Evolutionary conservation across 2,888 invertebrate genomes (phyloP).

Genomic region (Odontocolon sp.): DNA sequence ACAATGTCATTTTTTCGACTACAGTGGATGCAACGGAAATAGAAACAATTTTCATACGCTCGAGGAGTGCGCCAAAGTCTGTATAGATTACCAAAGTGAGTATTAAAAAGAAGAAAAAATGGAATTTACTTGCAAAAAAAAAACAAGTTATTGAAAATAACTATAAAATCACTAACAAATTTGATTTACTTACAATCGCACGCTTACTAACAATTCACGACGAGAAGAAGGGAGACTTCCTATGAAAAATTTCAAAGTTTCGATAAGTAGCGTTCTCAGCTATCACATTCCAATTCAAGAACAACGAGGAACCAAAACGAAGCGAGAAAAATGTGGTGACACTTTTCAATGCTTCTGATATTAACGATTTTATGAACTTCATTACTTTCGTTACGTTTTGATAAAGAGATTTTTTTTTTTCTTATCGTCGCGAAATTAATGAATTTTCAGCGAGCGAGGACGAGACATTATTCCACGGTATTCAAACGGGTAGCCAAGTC

Average conservation of each 20-base stretch:
- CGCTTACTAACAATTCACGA: slow-evolving; percentile 63
- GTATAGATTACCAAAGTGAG: slow-evolving; percentile 83
- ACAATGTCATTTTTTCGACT: slow-evolving; percentile 91
- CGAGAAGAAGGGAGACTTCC: slow-evolving; percentile 45
- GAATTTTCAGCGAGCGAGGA: slow-evolving; percentile 55
- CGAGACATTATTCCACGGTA: slow-evolving; percentile 68
- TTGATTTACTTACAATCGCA: slow-evolving; percentile 56
- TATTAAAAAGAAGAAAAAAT: slow-evolving; percentile 1
- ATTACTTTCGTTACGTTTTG: background rate
- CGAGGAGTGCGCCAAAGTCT: slow-evolving; percentile 87
- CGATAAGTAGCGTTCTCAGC: slow-evolving; percentile 78
- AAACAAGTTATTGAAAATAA: background rate
- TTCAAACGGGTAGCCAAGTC: slow-evolving; percentile 73
- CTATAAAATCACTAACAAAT: slow-evolving; percentile 22
- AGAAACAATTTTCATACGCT: slow-evolving; percentile 92
- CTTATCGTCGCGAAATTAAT: slow-evolving; percentile 28
- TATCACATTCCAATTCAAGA: slow-evolving; percentile 78
- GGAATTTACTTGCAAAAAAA: background rate
- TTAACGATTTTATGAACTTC: background rate
- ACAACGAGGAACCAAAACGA: slow-evolving; percentile 73
- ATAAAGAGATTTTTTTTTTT: slow-evolving; percentile 7
- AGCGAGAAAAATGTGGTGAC: slow-evolving; percentile 76
- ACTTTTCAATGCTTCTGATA: slow-evolving; percentile 26
- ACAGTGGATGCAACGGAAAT: slow-evolving; percentile 94
- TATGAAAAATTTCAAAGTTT: slow-evolving; percentile 77